phyloP scores from a whole-genome alignment of 2,888 invertebrate genomes.

The Tuta absoluta region DNA sequence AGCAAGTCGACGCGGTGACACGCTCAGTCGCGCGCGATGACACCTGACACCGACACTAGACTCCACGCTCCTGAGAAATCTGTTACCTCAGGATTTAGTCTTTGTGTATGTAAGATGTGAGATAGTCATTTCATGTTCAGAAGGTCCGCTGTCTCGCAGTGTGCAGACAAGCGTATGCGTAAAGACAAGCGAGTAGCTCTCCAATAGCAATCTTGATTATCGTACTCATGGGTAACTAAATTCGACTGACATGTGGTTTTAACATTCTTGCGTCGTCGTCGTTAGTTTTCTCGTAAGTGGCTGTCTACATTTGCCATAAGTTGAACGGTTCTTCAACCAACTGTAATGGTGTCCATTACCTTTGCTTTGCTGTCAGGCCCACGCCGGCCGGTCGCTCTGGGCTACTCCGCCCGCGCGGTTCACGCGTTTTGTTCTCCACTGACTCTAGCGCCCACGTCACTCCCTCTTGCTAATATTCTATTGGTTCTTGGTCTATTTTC shows the following conservation, averaged over 20 bases:
- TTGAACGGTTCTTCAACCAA: background rate
- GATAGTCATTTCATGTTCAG: background rate
- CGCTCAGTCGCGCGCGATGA: background rate
- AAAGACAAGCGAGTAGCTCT: constrained; percentile 4
- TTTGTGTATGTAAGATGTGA: background rate
- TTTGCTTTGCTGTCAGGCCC: background rate
- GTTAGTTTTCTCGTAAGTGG: constrained; percentile 6
- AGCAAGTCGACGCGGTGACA: background rate
- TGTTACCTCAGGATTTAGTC: background rate
- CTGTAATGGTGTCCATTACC: constrained; percentile 13
- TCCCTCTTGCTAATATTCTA: constrained; percentile 3
- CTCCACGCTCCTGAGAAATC: background rate
- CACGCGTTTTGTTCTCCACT: constrained; percentile 10
- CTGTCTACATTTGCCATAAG: background rate
- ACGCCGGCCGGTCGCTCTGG: constrained; percentile 3
- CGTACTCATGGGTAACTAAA: background rate
- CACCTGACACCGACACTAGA: constrained; percentile 13
- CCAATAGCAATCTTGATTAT: constrained; percentile 13
- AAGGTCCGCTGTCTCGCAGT: background rate
- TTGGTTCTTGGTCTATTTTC: background rate
- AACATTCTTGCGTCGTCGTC: background rate
- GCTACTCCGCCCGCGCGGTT: constrained; percentile 17
- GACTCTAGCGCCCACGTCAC: constrained; percentile 17
- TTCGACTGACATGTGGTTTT: background rate
- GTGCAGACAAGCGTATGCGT: constrained; percentile 11